These are phyloP conservation scores for Euschistus heros DNA, from an alignment of 1,140 invertebrate species.

Conservation along the genomic window DNA sequence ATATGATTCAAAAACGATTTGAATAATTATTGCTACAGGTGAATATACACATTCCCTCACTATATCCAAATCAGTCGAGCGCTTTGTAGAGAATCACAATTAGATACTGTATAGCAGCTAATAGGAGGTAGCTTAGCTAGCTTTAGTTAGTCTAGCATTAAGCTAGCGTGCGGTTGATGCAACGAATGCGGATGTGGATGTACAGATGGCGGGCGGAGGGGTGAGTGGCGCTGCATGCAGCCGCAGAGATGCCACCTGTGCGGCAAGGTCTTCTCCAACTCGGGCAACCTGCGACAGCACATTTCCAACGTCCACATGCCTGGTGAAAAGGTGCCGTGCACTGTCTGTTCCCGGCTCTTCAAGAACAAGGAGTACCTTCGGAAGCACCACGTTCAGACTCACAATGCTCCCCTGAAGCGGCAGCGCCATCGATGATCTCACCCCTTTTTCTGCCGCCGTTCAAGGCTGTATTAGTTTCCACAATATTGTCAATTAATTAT, in stretches of 20 bases:
- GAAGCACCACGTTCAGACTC: slow-evolving; percentile 56
- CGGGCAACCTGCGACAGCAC: slow-evolving; percentile 60
- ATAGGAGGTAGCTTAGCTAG: too few species aligned
- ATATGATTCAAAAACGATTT: too few species aligned
- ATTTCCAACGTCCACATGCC: slow-evolving; percentile 60
- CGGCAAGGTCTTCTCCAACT: slow-evolving; percentile 53
- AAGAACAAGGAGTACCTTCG: slow-evolving; percentile 60
- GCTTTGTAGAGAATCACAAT: too few species aligned
- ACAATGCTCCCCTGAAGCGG: slow-evolving; percentile 33
- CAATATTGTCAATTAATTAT: too few species aligned
- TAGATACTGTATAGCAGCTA: too few species aligned
- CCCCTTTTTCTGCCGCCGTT: neutral
- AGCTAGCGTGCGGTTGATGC: too few species aligned
- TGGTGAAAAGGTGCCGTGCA: slow-evolving; percentile 51
- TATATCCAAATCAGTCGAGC: too few species aligned
- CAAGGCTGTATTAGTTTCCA: too few species aligned
- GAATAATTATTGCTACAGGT: too few species aligned
- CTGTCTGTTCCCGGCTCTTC: slow-evolving; percentile 53
- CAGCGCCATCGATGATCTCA: slow-evolving; percentile 16
- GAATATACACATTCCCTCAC: too few species aligned
- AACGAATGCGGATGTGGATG: too few species aligned
- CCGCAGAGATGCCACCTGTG: slow-evolving; percentile 46
- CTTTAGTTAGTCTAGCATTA: too few species aligned
- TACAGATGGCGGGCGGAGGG: slow-evolving; percentile 20
- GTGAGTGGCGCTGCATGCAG: slow-evolving; percentile 32